Conservation (phyloP, 2,888 invertebrate species). For the Craniophora ligustri region DNA sequence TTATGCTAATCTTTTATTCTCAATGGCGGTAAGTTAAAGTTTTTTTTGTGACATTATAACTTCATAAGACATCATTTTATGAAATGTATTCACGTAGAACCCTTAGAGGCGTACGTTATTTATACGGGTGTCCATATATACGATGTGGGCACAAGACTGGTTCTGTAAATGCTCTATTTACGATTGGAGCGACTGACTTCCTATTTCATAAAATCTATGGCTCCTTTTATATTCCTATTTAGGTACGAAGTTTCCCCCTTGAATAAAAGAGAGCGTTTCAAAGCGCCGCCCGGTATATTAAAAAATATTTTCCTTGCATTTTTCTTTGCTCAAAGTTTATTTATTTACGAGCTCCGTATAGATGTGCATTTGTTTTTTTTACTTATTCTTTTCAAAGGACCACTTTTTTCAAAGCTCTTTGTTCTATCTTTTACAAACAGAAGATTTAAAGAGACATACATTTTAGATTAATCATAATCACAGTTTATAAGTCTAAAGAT, state of each 20-base stretch:
- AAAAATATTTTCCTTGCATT: conserved; percentile 67
- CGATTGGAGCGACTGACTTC: conserved; percentile 37
- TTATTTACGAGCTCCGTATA: conserved; percentile 50
- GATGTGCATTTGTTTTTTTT: conserved; percentile 41
- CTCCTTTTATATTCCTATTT: conserved; percentile 64
- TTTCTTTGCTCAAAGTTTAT: conserved; percentile 57
- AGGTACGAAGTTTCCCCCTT: conserved; percentile 68
- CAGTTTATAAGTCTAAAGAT: conserved; percentile 20
- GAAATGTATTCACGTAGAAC: conserved; percentile 21
- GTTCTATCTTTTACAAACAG: conserved; percentile 14
- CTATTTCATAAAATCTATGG: conserved; percentile 61
- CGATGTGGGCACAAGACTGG: conserved; percentile 22
- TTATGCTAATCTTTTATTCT: conserved; percentile 44
- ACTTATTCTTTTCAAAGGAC: conserved; percentile 36
- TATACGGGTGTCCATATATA: conserved; percentile 39
- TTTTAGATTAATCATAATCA: conserved; percentile 19
- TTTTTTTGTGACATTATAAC: conserved; percentile 13
- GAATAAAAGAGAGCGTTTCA: conserved; percentile 64
- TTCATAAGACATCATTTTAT: not conserved
- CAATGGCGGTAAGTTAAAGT: conserved; percentile 9
- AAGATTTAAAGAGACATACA: too few species aligned
- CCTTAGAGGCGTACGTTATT: conserved; percentile 21
- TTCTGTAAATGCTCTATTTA: conserved; percentile 53
- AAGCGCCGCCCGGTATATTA: conserved; percentile 67
- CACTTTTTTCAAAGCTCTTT: too few species aligned